Conservation (phyloP, 2,113 vertebrate genomes). For the Corynorhinus townsendii region DNA sequence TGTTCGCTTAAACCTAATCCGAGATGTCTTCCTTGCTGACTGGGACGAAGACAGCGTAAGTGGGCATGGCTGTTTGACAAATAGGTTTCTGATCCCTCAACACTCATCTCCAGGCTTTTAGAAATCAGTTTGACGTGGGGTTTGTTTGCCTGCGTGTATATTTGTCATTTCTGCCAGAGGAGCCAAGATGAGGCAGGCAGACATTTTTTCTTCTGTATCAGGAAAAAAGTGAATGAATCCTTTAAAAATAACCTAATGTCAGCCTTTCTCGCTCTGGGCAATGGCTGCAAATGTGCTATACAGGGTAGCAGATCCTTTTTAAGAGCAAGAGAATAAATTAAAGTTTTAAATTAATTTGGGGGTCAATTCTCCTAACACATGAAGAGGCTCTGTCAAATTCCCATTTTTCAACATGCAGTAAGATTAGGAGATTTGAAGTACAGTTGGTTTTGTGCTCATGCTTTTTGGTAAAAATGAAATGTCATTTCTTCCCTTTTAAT, state of each 20-base stretch:
- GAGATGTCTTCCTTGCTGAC: background rate
- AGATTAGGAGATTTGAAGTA: background rate
- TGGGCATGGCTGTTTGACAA: background rate
- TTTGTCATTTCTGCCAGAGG: conserved; percentile 5
- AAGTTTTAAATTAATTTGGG: background rate
- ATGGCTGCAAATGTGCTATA: background rate
- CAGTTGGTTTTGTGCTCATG: background rate
- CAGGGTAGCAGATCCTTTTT: background rate
- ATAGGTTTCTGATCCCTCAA: background rate
- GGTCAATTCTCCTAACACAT: background rate
- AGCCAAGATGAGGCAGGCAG: background rate
- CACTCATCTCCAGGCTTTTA: conserved; percentile 39
- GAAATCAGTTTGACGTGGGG: background rate
- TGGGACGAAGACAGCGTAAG: background rate
- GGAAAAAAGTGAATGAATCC: background rate
- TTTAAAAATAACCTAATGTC: background rate
- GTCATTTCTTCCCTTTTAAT: background rate
- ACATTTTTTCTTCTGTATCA: background rate
- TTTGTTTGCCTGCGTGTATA: background rate
- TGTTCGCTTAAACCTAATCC: background rate
- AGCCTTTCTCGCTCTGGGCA: background rate
- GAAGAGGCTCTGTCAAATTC: background rate
- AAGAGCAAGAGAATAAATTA: background rate
- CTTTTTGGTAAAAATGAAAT: conserved; percentile 18
- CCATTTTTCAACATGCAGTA: background rate